Conservation (phyloP, 2,888 invertebrate genomes). For the Netelia virgata region DNA sequence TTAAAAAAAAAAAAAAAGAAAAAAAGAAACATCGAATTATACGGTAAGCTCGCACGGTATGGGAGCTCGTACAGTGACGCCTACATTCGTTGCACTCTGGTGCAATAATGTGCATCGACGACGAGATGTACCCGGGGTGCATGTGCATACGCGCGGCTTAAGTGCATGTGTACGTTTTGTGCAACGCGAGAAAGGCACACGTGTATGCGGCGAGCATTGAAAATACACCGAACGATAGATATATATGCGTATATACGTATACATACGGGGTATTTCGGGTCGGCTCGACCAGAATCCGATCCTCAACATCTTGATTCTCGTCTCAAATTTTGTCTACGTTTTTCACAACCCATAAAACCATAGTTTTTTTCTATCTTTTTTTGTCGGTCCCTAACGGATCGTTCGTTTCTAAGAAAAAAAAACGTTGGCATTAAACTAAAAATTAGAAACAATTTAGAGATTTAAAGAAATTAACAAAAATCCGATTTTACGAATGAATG, state of each 20-base stretch:
- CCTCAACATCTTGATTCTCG: too few species aligned
- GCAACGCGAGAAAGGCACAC: constrained; percentile 1
- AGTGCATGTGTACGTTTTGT: not conserved
- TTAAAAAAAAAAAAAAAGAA: not conserved
- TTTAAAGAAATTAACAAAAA: too few species aligned
- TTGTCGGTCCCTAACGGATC: too few species aligned
- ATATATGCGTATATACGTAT: constrained; percentile 3
- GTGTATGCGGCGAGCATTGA: constrained; percentile 36
- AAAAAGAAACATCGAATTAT: not conserved
- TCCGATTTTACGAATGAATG: too few species aligned
- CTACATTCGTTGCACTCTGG: constrained; percentile 49
- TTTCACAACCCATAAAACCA: too few species aligned
- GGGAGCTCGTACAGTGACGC: constrained; percentile 40
- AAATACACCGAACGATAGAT: constrained; percentile 85
- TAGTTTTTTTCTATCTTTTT: too few species aligned
- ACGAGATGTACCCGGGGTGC: constrained; percentile 73
- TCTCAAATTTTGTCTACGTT: too few species aligned
- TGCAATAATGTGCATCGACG: constrained; percentile 52
- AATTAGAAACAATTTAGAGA: too few species aligned
- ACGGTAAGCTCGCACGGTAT: not conserved
- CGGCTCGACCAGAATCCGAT: too few species aligned
- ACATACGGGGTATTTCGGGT: constrained; percentile 15
- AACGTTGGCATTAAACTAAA: too few species aligned
- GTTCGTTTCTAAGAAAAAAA: too few species aligned
- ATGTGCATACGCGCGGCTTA: constrained; percentile 77